phyloP scores from a whole-genome alignment of 2,113 vertebrate genomes.

The Microcebus jonahi region DNA sequence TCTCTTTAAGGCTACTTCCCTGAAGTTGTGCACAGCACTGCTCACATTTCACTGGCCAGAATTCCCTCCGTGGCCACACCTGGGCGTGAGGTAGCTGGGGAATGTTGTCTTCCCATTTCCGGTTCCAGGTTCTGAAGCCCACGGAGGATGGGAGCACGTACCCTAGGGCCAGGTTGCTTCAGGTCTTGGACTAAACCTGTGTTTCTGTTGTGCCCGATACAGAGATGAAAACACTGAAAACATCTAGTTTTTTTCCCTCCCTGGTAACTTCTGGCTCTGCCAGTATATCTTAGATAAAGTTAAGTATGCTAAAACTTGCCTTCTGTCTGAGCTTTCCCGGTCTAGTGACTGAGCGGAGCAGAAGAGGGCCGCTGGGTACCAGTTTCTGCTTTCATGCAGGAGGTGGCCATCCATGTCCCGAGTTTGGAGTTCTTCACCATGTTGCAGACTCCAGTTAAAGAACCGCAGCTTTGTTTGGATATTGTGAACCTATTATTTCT shows the following conservation, averaged over 20 bases:
- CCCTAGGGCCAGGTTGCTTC: background rate
- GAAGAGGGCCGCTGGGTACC: background rate
- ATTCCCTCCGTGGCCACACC: accelerated
- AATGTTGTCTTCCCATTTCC: background rate
- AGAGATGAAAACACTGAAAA: background rate
- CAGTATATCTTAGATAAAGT: background rate
- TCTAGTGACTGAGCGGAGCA: background rate
- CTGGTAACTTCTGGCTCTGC: background rate
- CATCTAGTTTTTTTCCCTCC: background rate
- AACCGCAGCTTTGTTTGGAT: background rate
- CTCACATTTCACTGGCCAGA: accelerated
- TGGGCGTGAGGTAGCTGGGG: background rate
- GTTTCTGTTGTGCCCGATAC: background rate
- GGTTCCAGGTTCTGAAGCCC: background rate
- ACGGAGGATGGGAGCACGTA: accelerated
- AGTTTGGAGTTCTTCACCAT: background rate
- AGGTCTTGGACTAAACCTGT: background rate
- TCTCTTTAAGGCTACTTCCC: background rate
- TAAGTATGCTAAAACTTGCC: background rate
- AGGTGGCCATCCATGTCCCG: background rate
- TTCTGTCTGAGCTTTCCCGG: background rate
- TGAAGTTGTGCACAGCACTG: accelerated
- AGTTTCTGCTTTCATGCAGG: background rate
- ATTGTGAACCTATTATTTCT: background rate
- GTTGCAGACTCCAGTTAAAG: background rate